Percentiles rank a stretch among this genome's conserved stretches.
Evolutionary conservation across 2,113 vertebrate genomes (phyloP).

Genomic region (Oophaga pumilio): DNA sequence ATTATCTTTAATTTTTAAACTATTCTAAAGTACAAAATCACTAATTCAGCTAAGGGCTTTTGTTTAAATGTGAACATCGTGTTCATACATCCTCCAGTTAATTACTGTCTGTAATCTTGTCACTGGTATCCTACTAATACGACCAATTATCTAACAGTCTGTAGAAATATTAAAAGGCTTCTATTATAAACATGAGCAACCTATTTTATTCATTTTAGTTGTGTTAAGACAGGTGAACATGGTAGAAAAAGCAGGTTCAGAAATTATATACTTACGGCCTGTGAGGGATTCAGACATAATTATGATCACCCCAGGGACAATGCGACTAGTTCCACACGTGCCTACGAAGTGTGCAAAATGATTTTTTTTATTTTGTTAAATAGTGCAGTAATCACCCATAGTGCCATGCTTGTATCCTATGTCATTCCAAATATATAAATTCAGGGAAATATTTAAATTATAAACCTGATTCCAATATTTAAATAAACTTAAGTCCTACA

Average conservation of each 20-base stretch:
- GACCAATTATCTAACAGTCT: not conserved
- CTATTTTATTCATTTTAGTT: not conserved
- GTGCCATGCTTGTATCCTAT: not conserved
- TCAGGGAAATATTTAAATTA: not conserved
- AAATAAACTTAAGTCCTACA: too few relatives aligned
- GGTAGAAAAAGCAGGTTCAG: not conserved
- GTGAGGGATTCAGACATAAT: constrained; percentile 39
- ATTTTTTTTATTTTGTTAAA: not conserved
- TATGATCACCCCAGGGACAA: constrained; percentile 44
- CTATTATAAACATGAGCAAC: not conserved
- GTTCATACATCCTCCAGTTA: not conserved
- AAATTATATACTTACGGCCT: constrained; percentile 31
- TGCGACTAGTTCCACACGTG: constrained; percentile 25
- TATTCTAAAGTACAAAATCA: not conserved
- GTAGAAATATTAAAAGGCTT: not conserved
- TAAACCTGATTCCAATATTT: not conserved
- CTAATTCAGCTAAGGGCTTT: not conserved
- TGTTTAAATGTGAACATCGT: not conserved
- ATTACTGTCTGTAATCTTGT: not conserved
- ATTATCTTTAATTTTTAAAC: not conserved
- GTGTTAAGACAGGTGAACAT: not conserved
- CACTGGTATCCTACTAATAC: not conserved
- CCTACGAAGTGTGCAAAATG: constrained; percentile 13
- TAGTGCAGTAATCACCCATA: not conserved
- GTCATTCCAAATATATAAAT: not conserved